phyloP scores from a whole-genome alignment of 2,797 vertebrate species.

The Phataginus tricuspis region DNA sequence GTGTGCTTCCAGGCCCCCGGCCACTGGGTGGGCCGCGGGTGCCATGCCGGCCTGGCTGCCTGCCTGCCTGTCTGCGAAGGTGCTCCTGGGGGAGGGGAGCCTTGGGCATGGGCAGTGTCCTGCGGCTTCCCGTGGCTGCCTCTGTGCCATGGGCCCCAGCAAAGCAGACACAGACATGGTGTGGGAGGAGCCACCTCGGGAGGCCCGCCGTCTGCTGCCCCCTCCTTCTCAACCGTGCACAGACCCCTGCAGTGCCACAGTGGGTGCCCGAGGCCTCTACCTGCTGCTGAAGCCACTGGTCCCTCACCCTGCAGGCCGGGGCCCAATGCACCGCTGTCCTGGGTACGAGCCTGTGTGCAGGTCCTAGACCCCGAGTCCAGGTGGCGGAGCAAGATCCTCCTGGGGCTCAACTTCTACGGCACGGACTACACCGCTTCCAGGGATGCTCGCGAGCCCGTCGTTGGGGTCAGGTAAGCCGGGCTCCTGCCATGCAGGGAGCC shows the following conservation, averaged over 20 bases:
- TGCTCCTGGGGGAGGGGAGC: neutral
- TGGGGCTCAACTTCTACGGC: slow-evolving; percentile 97
- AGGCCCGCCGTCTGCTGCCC: neutral
- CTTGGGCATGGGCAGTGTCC: neutral
- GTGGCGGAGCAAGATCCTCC: slow-evolving; percentile 96
- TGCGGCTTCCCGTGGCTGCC: neutral
- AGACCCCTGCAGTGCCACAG: fast-evolving
- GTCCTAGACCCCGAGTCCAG: slow-evolving; percentile 91
- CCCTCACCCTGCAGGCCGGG: slow-evolving; percentile 87
- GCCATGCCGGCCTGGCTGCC: neutral
- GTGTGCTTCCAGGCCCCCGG: fast-evolving
- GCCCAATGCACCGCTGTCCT: slow-evolving; percentile 94
- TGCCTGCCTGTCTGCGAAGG: no score
- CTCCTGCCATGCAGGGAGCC: fast-evolving
- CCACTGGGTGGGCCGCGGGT: no score
- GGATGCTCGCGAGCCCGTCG: slow-evolving; percentile 90
- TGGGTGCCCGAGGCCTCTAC: fast-evolving
- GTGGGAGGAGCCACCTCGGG: fast-evolving
- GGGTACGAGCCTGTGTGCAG: slow-evolving; percentile 94
- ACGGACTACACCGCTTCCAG: slow-evolving; percentile 92
- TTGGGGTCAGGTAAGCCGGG: slow-evolving; percentile 87
- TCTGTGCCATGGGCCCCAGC: fast-evolving
- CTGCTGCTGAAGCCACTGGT: neutral
- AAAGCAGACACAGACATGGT: fast-evolving
- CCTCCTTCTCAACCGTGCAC: fast-evolving